These are phyloP conservation scores for Sminthurides bifidus DNA, from an alignment of 1,140 invertebrate species.

Conservation along the genomic window DNA sequence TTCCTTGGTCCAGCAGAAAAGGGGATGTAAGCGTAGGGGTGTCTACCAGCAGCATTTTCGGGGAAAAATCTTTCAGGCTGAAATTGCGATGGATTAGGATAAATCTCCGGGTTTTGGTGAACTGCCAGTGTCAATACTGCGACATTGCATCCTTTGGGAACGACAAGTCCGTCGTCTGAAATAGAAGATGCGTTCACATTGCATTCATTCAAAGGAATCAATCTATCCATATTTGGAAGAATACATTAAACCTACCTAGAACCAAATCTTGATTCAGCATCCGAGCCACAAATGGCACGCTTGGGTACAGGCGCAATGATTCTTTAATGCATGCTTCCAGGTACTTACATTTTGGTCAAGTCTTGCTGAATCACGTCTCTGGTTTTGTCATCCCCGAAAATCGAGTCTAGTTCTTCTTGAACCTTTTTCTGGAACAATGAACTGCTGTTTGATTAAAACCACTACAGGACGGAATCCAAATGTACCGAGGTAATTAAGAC, in stretches of 20 bases:
- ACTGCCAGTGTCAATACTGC: conserved; percentile 41
- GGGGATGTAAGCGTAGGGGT: conserved; percentile 38
- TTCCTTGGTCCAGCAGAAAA: conserved; percentile 41
- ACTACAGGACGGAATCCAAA: too few relatives aligned
- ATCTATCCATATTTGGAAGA: too few relatives aligned
- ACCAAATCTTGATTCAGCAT: conserved; percentile 37
- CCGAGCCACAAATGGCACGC: conserved; percentile 47
- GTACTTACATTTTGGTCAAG: conserved; percentile 44
- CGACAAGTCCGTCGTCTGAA: conserved; percentile 18
- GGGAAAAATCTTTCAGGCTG: conserved; percentile 44
- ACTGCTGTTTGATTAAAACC: conserved; percentile 28
- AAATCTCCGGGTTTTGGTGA: conserved; percentile 41
- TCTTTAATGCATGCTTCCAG: conserved; percentile 54
- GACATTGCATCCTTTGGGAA: background rate
- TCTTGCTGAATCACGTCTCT: conserved; percentile 38
- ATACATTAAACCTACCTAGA: too few relatives aligned
- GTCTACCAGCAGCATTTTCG: conserved; percentile 36
- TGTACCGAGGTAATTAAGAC: background rate
- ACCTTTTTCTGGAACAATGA: conserved; percentile 37
- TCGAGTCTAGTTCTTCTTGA: conserved; percentile 34
- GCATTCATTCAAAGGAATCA: too few relatives aligned
- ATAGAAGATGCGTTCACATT: too few relatives aligned
- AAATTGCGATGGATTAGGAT: conserved; percentile 43
- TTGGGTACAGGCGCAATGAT: conserved; percentile 47
- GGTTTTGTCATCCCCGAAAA: conserved; percentile 33